Conservation (phyloP, 2,797 vertebrate genomes). For the Pygocentrus nattereri region DNA sequence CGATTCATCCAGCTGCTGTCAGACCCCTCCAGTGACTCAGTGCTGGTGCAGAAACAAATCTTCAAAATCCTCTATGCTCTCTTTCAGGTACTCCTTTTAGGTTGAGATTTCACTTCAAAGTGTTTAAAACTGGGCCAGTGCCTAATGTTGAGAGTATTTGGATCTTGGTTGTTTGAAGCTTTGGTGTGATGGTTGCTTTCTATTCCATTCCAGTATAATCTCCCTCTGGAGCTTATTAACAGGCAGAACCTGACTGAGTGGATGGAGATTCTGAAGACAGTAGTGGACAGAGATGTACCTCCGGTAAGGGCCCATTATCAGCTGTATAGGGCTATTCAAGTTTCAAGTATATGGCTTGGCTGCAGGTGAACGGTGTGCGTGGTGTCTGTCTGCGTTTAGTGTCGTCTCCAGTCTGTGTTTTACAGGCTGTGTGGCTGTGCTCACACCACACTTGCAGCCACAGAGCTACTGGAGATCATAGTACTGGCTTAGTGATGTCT, state of each 20-base stretch:
- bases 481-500: slow-evolving; percentile 91
- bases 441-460: slow-evolving; percentile 88
- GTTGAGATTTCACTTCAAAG: background rate
- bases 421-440: slow-evolving; percentile 80
- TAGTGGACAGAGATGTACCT: slow-evolving; percentile 96
- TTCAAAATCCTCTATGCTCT: slow-evolving; percentile 99
- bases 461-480: slow-evolving; percentile 92
- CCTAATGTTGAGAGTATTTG: background rate
- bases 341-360: slow-evolving; percentile 10
- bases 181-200: background rate
- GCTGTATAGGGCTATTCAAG: too few species aligned
- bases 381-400: slow-evolving; percentile 85
- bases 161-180: background rate
- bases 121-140: background rate
- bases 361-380: slow-evolving; percentile 83
- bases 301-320: slow-evolving; percentile 80
- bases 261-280: slow-evolving; percentile 98
- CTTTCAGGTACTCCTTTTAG: slow-evolving; percentile 87
- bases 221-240: slow-evolving; percentile 97
- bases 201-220: slow-evolving; percentile 86
- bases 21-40: slow-evolving; percentile 93
- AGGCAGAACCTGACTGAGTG: slow-evolving; percentile 97
- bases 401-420: slow-evolving; percentile 81
- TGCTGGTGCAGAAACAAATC: slow-evolving; percentile 98
- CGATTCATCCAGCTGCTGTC: slow-evolving; percentile 94